Evolutionary conservation across 2,797 vertebrate genomes (phyloP).

Genomic region (Strix occidentalis): DNA sequence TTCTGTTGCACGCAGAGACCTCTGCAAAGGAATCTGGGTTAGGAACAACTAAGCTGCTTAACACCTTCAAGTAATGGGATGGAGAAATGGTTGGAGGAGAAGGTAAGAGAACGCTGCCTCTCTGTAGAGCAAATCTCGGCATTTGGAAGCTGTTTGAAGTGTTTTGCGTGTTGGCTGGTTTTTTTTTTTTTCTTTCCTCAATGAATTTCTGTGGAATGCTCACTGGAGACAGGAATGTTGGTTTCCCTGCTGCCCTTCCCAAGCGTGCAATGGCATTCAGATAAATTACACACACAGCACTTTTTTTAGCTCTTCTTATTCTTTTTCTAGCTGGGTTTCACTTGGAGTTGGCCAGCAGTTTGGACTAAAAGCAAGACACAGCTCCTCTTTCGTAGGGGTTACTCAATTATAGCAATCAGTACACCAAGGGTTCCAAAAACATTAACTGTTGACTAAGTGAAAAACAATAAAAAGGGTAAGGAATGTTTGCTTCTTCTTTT

Average conservation of each 20-base stretch:
- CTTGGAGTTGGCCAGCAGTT: background rate
- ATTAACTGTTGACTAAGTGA: background rate
- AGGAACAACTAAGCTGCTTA: background rate
- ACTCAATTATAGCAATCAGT: background rate
- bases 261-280: background rate
- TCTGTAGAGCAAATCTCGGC: background rate
- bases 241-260: slow-evolving; percentile 46
- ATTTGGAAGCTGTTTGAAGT: background rate
- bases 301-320: slow-evolving; percentile 6
- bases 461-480: background rate
- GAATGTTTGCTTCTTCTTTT: background rate
- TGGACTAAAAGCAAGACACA: background rate
- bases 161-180: background rate
- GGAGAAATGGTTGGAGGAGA: background rate
- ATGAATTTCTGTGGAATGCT: slow-evolving; percentile 52
- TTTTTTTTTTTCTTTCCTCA: background rate
- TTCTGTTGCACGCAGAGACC: background rate
- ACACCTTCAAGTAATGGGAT: background rate
- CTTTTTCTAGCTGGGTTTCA: background rate
- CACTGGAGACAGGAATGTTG: slow-evolving; percentile 53
- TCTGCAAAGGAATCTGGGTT: background rate
- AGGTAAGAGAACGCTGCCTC: background rate
- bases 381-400: background rate
- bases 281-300: slow-evolving; percentile 17
- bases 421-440: background rate